Conservation (phyloP, 2,113 vertebrate species). For the Ornithorhynchus anatinus region DNA sequence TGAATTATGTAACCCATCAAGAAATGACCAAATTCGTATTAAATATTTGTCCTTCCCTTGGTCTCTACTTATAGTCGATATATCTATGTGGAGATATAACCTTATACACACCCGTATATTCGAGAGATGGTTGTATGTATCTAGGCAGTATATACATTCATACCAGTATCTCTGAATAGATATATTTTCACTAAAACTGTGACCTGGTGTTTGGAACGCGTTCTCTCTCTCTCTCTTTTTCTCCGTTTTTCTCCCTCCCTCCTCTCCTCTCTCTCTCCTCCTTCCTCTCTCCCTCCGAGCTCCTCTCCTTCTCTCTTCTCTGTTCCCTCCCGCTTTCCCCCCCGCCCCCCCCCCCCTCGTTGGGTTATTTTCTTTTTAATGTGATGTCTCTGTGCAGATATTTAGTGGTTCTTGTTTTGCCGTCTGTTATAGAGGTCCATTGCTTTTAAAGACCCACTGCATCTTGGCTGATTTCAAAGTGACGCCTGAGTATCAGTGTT, state of each 20-base stretch:
- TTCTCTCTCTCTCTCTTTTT: conserved; percentile 46
- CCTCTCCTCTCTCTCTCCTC: too few species aligned
- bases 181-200: conserved; percentile 76
- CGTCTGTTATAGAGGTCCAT: conserved; percentile 69
- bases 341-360: conserved; percentile 34
- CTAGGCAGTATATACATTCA: conserved; percentile 51
- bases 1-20: conserved; percentile 62
- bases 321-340: too few species aligned
- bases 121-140: conserved; percentile 63
- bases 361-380: conserved; percentile 65
- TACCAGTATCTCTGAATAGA: conserved; percentile 52
- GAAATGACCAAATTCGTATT: conserved; percentile 60
- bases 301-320: too few species aligned
- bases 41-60: conserved; percentile 62
- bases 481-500: conserved; percentile 88
- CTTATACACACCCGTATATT: conserved; percentile 58
- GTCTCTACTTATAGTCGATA: conserved; percentile 57
- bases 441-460: conserved; percentile 76
- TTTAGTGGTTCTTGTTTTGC: conserved; percentile 74
- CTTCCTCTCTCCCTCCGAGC: too few species aligned
- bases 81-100: conserved; percentile 59
- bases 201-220: conserved; percentile 86
- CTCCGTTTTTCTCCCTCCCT: too few species aligned
- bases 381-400: conserved; percentile 71
- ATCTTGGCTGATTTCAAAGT: conserved; percentile 92